A percentile compares a stretch with the other conserved stretches of the same genome.
Evolutionary conservation across 2,113 vertebrate species (phyloP).

Genomic region (Serinus canaria): DNA sequence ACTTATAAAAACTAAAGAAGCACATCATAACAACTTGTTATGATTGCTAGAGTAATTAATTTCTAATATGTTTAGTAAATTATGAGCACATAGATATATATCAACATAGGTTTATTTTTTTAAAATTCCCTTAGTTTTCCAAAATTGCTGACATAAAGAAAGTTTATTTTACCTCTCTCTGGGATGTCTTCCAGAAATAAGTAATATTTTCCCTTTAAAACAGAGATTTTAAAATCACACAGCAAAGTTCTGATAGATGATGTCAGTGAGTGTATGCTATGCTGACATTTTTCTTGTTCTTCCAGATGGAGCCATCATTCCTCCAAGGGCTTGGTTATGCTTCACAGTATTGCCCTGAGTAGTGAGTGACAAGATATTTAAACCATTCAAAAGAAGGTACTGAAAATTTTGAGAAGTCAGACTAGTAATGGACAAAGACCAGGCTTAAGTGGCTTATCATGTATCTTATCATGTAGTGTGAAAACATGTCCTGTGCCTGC

Average conservation of each 20-base stretch:
- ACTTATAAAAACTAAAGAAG: neutral
- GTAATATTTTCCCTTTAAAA: neutral
- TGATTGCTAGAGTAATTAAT: neutral
- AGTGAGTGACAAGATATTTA: neutral
- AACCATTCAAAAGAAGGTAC: neutral
- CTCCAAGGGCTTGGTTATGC: neutral
- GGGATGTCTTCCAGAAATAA: neutral
- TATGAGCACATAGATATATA: neutral
- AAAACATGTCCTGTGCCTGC: neutral
- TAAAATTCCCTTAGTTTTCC: neutral
- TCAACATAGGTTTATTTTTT: neutral
- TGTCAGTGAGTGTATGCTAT: neutral
- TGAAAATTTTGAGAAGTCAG: neutral
- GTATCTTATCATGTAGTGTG: neutral
- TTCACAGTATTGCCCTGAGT: neutral
- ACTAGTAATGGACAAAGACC: neutral
- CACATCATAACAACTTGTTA: neutral
- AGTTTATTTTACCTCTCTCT: neutral
- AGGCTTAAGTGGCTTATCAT: neutral
- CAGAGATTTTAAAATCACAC: neutral
- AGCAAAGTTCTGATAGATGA: neutral
- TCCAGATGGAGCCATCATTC: neutral
- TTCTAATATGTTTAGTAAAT: neutral
- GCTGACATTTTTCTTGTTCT: neutral
- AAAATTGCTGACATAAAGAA: neutral